Conservation (phyloP, 37 sponge, comb jelly and placozoan species). For the Eunapius fragilis region DNA sequence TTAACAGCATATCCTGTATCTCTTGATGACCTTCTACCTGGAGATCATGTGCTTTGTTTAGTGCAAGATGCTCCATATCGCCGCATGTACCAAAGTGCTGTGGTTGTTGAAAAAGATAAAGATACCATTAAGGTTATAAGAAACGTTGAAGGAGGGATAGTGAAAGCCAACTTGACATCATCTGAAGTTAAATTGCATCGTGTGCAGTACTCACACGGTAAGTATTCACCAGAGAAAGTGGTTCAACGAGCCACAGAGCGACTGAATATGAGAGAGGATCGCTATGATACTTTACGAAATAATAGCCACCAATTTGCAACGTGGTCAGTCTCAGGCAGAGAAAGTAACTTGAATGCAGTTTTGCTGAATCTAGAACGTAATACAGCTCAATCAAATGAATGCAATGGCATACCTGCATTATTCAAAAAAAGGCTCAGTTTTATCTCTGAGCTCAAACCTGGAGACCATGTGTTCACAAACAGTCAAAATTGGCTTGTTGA, state of each 20-base stretch:
- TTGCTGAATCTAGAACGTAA: not conserved
- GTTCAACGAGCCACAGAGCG: constrained; percentile 19
- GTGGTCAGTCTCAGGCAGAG: constrained; percentile 20
- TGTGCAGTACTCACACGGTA: constrained; percentile 10
- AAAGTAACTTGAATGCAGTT: not conserved
- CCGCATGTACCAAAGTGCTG: constrained; percentile 1
- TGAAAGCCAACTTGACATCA: not conserved
- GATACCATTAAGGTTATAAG: not conserved
- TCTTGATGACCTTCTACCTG: not conserved
- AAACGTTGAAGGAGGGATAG: not conserved
- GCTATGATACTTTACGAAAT: constrained; percentile 36
- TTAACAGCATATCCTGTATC: not conserved
- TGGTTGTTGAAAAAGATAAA: not conserved
- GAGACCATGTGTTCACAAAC: constrained; percentile 20
- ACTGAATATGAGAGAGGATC: constrained; percentile 5
- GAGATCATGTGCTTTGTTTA: constrained; percentile 16
- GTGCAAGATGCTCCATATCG: not conserved
- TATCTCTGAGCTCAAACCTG: constrained; percentile 14
- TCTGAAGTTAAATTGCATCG: not conserved
- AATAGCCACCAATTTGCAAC: constrained; percentile 45
- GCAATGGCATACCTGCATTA: not conserved
- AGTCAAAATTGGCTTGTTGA: constrained; percentile 20
- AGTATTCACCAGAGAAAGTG: constrained; percentile 10
- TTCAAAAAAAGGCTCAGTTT: not conserved
- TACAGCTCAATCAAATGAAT: not conserved